phyloP scores from a whole-genome alignment of 2,888 invertebrate species.

The Leucoptera coffeella region DNA sequence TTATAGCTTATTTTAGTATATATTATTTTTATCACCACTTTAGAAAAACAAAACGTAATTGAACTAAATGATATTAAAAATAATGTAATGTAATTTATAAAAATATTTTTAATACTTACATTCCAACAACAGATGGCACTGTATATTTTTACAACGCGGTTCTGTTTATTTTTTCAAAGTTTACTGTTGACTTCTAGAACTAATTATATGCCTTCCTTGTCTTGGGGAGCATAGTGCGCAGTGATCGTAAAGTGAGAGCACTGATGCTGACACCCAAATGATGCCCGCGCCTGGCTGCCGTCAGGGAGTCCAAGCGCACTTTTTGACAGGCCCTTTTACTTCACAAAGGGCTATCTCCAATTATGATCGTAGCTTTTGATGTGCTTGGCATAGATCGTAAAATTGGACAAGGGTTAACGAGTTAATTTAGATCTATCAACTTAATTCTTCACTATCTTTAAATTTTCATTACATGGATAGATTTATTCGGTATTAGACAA shows the following conservation, averaged over 20 bases:
- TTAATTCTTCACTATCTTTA: too few species aligned
- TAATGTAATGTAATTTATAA: too few species aligned
- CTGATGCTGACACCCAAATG: constrained; percentile 73
- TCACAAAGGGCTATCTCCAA: constrained; percentile 30
- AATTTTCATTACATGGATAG: too few species aligned
- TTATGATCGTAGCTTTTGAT: background rate
- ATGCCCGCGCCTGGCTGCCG: constrained; percentile 54
- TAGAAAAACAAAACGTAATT: too few species aligned
- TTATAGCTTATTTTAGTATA: too few species aligned
- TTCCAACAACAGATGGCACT: constrained; percentile 24
- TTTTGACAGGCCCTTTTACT: constrained; percentile 73
- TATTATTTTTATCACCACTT: too few species aligned
- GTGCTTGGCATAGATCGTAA: too few species aligned
- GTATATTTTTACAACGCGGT: constrained; percentile 15
- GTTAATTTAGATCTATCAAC: too few species aligned
- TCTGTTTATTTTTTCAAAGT: constrained; percentile 8
- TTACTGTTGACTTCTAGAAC: constrained; percentile 2
- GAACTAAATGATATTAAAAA: too few species aligned
- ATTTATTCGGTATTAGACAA: too few species aligned
- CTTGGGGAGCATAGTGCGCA: constrained; percentile 83
- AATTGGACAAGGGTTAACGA: too few species aligned
- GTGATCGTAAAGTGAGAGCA: constrained; percentile 82
- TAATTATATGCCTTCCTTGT: constrained; percentile 59
- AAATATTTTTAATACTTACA: background rate
- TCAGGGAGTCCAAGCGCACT: constrained; percentile 62